Evolutionary conservation across 2,113 vertebrate species (phyloP), one percentile per base, ranked within the genome.

Genomic region (Leptocoma aspasia): DNA sequence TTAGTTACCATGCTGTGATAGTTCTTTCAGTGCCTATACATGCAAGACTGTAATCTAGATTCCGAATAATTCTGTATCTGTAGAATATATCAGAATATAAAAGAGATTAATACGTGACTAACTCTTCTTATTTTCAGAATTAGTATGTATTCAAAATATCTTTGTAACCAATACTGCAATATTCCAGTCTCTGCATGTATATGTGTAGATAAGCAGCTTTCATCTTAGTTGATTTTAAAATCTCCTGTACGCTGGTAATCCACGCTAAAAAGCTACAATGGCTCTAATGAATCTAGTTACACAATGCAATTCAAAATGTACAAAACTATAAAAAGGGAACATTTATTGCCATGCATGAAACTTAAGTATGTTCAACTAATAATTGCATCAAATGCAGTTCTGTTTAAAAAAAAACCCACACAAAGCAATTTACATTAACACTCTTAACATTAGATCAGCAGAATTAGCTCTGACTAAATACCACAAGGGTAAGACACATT

Each of bases 261-360:
- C 92, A 85, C 87, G 56, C 94, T 94, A 97, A 97, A 92, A 97
- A 96, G 71, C 94, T 89, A 95, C 2, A 2, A 94, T 79, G 89
- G 50, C 90, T 95, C 68, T 94, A 92, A 56, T 17, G 10, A 96
- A 97, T 94, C 96, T 97, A 94, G 77, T 96, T 91, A 88, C 82
- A 97, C 92, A 97, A 97, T 47, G 95, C 96, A 97, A 97, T 85
- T 78, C 90, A 95, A 96, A 97, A 98, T 98, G 96, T 98, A 98
- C 97, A 98, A 98, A 98, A 97, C 64, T 97, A 97, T 97, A 96
- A 97, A 98, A 97, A 95, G 94, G 82, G 35, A 95, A 97, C 90
- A 96, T 82, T 95, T 94, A 98, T 79, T 92, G 93, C 96, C 98
- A 98, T 98, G 98, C 98, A 95, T 1, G 0, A 94, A 96, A 82